Percentiles rank a stretch among this genome's conserved stretches.
Evolutionary conservation across 2,797 vertebrate genomes (phyloP).

Genomic region (Pterois miles): DNA sequence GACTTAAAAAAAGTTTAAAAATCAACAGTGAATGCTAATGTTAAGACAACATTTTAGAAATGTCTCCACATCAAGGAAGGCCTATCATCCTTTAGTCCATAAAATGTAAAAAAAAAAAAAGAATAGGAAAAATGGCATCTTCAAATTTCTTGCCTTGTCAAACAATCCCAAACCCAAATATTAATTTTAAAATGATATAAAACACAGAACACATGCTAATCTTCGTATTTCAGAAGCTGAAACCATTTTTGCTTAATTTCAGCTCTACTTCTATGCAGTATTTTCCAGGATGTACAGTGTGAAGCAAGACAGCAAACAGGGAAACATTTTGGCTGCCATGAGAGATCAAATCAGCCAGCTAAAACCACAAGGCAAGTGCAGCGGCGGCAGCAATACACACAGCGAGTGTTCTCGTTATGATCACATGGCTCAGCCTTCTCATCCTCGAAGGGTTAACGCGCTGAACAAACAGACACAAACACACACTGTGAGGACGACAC

Average conservation of each 20-base stretch:
- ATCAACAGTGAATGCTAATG: not conserved
- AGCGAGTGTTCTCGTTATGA: not conserved
- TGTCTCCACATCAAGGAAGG: not conserved
- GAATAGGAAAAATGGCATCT: not conserved
- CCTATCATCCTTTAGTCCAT: not conserved
- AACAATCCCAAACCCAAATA: not conserved
- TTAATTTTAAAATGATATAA: not conserved
- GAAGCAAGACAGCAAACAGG: conserved; percentile 23
- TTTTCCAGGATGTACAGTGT: conserved; percentile 4
- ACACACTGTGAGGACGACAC: conserved; percentile 27
- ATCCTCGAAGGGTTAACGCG: not conserved
- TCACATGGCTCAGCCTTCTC: not conserved
- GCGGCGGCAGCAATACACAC: not conserved
- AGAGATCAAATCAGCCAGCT: conserved; percentile 40
- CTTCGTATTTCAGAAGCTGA: not conserved
- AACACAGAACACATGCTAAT: conserved; percentile 20
- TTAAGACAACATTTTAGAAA: not conserved
- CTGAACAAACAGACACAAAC: conserved; percentile 12
- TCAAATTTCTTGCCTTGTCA: not conserved
- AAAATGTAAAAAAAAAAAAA: not conserved
- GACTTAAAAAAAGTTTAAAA: no score
- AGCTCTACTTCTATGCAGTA: not conserved
- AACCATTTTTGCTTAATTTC: not conserved
- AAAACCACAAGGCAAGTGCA: conserved; percentile 32
- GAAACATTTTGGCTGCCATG: conserved; percentile 24